Evolutionary conservation across 2,113 vertebrate genomes (phyloP).

Genomic region (Mustela lutreola): DNA sequence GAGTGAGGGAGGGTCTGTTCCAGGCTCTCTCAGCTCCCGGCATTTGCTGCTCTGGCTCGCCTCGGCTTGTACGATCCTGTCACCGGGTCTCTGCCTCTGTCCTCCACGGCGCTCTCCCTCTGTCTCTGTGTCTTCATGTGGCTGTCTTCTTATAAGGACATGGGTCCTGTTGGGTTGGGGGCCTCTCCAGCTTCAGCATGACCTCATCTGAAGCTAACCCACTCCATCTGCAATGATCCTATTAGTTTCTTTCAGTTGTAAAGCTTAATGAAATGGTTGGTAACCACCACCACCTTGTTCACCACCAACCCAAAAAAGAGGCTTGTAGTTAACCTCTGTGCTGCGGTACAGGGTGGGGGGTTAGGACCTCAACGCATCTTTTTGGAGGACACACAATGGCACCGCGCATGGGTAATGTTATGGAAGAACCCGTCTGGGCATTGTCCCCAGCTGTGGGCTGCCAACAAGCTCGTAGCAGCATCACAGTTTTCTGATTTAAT

Average conservation of each 20-base stretch:
- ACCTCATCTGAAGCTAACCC: not conserved
- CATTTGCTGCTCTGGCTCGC: not conserved
- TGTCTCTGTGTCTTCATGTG: not conserved
- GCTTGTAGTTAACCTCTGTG: too few species aligned
- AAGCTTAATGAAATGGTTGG: too few species aligned
- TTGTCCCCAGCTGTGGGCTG: not conserved
- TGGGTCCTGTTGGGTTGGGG: not conserved
- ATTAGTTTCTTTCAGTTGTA: too few species aligned
- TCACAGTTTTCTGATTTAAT: not conserved
- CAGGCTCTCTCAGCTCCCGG: not conserved
- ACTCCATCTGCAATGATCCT: not conserved
- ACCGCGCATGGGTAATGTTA: too few species aligned
- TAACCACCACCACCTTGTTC: too few species aligned
- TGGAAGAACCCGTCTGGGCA: too few species aligned
- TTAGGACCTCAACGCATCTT: not conserved
- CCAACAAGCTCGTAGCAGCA: not conserved
- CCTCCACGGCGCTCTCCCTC: not conserved
- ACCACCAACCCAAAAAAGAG: too few species aligned
- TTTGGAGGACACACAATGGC: accelerated
- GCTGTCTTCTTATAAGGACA: not conserved
- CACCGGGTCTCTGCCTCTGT: not conserved
- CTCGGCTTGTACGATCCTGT: not conserved
- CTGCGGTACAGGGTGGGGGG: not conserved
- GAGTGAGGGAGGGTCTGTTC: not conserved
- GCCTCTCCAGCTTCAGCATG: not conserved